A percentile compares a stretch with the other conserved stretches of the same genome.
These are phyloP conservation scores for Ypsolopha sequella DNA, from an alignment of 2,888 invertebrate genomes.

Conservation along the genomic window DNA sequence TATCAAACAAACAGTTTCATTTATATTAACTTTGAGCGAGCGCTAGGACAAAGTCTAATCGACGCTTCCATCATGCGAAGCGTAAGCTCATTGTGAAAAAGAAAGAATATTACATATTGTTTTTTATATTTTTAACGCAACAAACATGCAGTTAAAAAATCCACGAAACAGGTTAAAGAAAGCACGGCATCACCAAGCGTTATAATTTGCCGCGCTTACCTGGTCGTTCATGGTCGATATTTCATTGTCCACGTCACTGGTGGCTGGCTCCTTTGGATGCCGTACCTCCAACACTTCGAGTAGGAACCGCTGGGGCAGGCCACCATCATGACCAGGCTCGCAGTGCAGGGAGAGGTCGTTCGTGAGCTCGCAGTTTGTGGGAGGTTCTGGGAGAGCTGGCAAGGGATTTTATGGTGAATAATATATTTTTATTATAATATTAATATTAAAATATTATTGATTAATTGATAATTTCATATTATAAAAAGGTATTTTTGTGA, in stretches of 20 bases:
- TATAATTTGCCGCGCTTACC: slow-evolving; percentile 50
- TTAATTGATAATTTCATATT: too few relatives aligned
- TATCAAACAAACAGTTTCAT: too few relatives aligned
- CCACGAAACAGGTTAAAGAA: not conserved
- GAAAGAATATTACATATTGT: too few relatives aligned
- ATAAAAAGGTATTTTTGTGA: too few relatives aligned
- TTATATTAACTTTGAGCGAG: too few relatives aligned
- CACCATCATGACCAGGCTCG: slow-evolving; percentile 84
- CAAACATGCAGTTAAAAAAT: not conserved
- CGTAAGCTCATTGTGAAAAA: too few relatives aligned
- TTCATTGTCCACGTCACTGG: slow-evolving; percentile 61
- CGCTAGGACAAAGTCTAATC: too few relatives aligned
- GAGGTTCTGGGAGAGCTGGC: slow-evolving; percentile 82
- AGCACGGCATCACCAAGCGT: not conserved
- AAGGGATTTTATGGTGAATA: slow-evolving; percentile 8
- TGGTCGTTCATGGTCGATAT: slow-evolving; percentile 76
- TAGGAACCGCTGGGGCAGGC: slow-evolving; percentile 84
- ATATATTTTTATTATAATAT: not conserved
- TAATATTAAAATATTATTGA: too few relatives aligned
- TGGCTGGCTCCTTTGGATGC: slow-evolving; percentile 50
- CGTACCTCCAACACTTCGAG: slow-evolving; percentile 81
- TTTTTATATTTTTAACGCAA: too few relatives aligned
- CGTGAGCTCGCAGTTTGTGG: slow-evolving; percentile 80
- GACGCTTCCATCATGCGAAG: too few relatives aligned
- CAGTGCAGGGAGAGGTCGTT: slow-evolving; percentile 79